These are phyloP conservation scores for Holotrichia oblita DNA, from an alignment of 1,140 invertebrate genomes.

Conservation along the genomic window DNA sequence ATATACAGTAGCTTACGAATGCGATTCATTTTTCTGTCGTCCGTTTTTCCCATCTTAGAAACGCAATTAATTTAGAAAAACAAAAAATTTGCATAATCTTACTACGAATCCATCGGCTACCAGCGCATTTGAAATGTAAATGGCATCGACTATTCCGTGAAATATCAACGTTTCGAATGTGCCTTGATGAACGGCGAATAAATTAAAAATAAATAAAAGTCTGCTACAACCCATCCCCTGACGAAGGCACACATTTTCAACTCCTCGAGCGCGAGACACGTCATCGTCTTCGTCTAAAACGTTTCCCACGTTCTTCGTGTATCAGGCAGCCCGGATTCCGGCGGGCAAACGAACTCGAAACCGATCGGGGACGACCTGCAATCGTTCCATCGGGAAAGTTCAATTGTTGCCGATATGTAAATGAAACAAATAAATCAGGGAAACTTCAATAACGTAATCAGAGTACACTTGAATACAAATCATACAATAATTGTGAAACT, in stretches of 20 bases:
- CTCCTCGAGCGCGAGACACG: too few relatives aligned
- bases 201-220: slow-evolving; percentile 27
- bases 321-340: too few relatives aligned
- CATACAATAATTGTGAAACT: slow-evolving; percentile 52
- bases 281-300: too few relatives aligned
- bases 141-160: not conserved
- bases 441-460: slow-evolving; percentile 50
- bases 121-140: not conserved
- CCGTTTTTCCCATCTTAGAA: not conserved
- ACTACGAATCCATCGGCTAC: not conserved
- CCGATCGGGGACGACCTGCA: too few relatives aligned
- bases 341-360: too few relatives aligned
- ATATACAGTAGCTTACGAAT: too few relatives aligned
- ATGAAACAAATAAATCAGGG: slow-evolving; percentile 49
- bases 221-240: too few relatives aligned
- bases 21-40: not conserved
- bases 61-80: not conserved
- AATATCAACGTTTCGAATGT: not conserved
- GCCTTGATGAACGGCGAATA: not conserved
- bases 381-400: too few relatives aligned
- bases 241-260: too few relatives aligned
- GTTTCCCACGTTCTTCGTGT: too few relatives aligned
- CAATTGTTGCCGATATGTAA: slow-evolving; percentile 42
- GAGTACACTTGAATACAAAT: slow-evolving; percentile 49
- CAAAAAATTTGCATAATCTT: not conserved